Evolutionary conservation across 2,888 invertebrate genomes (phyloP).

Genomic region (Blastobasis adustella): DNA sequence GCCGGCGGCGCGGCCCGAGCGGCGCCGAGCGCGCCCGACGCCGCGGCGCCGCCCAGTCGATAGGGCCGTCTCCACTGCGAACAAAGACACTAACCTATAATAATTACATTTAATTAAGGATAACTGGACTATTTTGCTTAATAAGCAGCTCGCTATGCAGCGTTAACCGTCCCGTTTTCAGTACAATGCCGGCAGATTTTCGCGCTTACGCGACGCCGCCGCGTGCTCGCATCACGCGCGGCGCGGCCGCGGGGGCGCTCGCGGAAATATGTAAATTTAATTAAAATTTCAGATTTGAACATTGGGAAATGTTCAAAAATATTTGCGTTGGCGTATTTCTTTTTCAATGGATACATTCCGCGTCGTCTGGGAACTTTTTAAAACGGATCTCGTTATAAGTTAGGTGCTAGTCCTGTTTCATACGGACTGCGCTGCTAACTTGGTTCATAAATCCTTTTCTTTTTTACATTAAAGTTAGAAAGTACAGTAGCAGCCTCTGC

Average conservation of each 20-base stretch:
- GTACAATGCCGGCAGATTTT: slow-evolving; percentile 22
- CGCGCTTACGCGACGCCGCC: not conserved
- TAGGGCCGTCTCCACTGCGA: slow-evolving; percentile 70
- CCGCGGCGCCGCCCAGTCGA: slow-evolving; percentile 72
- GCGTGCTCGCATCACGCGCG: not conserved
- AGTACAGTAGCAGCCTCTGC: slow-evolving; percentile 24
- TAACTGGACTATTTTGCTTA: slow-evolving; percentile 60
- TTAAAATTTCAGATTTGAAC: slow-evolving; percentile 7
- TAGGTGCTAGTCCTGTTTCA: not conserved
- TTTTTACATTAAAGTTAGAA: slow-evolving; percentile 19
- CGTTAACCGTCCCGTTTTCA: slow-evolving; percentile 32
- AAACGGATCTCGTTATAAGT: slow-evolving; percentile 1
- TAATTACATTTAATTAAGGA: slow-evolving; percentile 72
- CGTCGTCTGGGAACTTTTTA: not conserved
- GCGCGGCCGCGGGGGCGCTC: not conserved
- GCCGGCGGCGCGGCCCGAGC: slow-evolving; percentile 37
- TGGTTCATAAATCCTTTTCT: not conserved
- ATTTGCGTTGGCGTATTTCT: slow-evolving; percentile 4
- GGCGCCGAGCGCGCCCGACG: slow-evolving; percentile 48
- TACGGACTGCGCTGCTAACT: not conserved
- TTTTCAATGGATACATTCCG: not conserved
- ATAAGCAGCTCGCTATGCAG: slow-evolving; percentile 50
- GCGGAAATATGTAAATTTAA: slow-evolving; percentile 6
- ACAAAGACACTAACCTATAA: slow-evolving; percentile 74
- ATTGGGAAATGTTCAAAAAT: slow-evolving; percentile 4